Base-by-base conservation (phyloP, 2,797 vertebrate genomes). In the Xenopus petersii region DNA sequence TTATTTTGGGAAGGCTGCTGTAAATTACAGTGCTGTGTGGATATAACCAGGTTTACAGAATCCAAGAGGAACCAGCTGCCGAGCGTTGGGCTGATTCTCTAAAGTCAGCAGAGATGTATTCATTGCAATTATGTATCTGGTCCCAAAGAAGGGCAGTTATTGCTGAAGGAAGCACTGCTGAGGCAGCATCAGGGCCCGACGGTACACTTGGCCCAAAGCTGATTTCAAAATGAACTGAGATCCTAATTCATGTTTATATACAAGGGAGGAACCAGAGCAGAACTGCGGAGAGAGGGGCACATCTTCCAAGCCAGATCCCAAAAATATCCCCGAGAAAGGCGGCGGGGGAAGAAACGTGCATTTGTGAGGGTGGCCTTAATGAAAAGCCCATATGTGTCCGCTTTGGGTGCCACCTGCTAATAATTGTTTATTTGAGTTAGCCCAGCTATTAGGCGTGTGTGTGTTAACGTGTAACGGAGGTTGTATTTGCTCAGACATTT, bases 11-110 rank as follows among this genome's bases (percentile, higher is more conserved):
- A 49, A 47, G 17, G 10, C n/a, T 55, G 60, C 66, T 75, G 51
- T 60, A 75, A 63, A 68, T 63, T 68, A 47, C 64, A n/a, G 15
- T 17, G 49, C 66, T 47, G 59, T 26, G 66, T 78, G 73, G 74
- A 79, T 74, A 79, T 74, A 79, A 61, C 67, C 64, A 65, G 62
- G 56, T 70, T 79, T 70, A 74, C 66, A 79, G 71, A 79, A 65
- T 78, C 33, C 56, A 64, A 67, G 9, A 17, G 66, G 9, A 30
- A 64, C 54, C 71, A 74, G 71, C 71, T 73, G 71, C 62, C 13
- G 24, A 59, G 46, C 48, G 21, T 15, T 55, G 24, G 59, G 33
- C 59, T 10, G 12, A 55, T 77, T 56, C 36, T 56, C 67, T n/a
- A 46, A 24, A 73, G 66, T 74, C 71, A 73, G 65, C 71, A 79